Base-by-base conservation (phyloP, 2,113 vertebrate species). In the Anser brachyrhynchus region DNA sequence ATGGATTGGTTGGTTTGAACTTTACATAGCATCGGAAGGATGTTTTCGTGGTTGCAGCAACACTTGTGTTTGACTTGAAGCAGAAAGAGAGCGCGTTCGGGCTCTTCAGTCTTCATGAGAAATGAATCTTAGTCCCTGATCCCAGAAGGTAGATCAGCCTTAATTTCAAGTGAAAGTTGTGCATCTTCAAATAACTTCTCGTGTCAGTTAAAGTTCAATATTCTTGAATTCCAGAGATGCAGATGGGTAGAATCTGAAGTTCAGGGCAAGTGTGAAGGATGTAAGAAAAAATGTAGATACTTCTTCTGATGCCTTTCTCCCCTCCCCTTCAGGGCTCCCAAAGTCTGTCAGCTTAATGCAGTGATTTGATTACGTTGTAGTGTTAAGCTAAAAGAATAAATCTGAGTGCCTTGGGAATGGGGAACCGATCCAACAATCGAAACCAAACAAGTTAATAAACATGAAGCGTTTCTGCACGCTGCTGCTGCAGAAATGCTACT, bases 301-400 rank as follows among this genome's bases (percentile, higher is more conserved):
- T 92, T 79, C 61, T 90, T 41, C 61, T 74, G 92, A 73, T 8
- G 29, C 91, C 1, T 3, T 67, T 85, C 79, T 86, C 59, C 59
- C 71, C 89, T 95, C 84, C 46, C 79, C 95, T 91, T 87, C 93
- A 90, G 95, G 97, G 95, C 95, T 96, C 77, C 83, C 75, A 51
- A 84, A 85, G 62, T 80, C 95, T 96, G 96, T 96, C 97, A 94
- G 91, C 95, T 97, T 92, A 97, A 93, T 19, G 0, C 93, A 97
- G 92, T 91, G 87, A 96, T 96, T 97, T 96, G 96, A 97, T 97
- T 97, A 94, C 93, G 96, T 97, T 79, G 91, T 93, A 90, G 87
- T 91, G 95, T 97, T 97, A 97, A 96, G 86, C 93, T 95, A 88
- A 96, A 96, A 95, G 92, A 96, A 90, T 97, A 97, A 97, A 97